Evolutionary conservation across 2,113 vertebrate species (phyloP).

Genomic region (Bostrychus sinensis): DNA sequence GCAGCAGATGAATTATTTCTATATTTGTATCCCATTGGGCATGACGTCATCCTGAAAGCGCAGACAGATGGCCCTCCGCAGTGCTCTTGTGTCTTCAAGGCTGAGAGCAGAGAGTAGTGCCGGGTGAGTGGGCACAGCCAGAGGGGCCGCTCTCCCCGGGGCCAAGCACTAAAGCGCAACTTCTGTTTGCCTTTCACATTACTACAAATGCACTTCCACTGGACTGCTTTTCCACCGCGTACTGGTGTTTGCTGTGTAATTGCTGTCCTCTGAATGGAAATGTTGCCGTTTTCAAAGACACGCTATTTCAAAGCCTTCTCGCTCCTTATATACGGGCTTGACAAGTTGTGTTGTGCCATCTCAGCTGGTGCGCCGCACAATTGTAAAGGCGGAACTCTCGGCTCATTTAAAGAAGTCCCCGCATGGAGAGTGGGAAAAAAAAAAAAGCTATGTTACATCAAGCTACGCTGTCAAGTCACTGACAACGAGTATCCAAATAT

Average conservation of each 20-base stretch:
- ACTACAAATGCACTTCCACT: slow-evolving; percentile 28
- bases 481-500: slow-evolving; percentile 48
- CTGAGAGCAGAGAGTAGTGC: slow-evolving; percentile 38
- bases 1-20: slow-evolving; percentile 12
- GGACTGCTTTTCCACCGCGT: slow-evolving; percentile 38
- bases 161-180: slow-evolving; percentile 50
- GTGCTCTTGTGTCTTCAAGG: slow-evolving; percentile 43
- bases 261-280: slow-evolving; percentile 50
- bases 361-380: slow-evolving; percentile 34
- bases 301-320: slow-evolving; percentile 52
- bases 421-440: slow-evolving; percentile 9
- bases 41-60: slow-evolving; percentile 43
- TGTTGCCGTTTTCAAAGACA: slow-evolving; percentile 16
- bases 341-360: slow-evolving; percentile 50
- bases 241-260: slow-evolving; percentile 45
- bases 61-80: slow-evolving; percentile 68
- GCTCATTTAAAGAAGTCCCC: slow-evolving; percentile 47
- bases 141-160: slow-evolving; percentile 27
- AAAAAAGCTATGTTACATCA: slow-evolving; percentile 39
- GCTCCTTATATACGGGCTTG: slow-evolving; percentile 36
- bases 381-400: slow-evolving; percentile 45
- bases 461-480: slow-evolving; percentile 49
- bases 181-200: slow-evolving; percentile 46
- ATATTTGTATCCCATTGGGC: slow-evolving; percentile 35
- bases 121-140: slow-evolving; percentile 53